Evolutionary conservation across 2,797 vertebrate species (phyloP), one percentile per base, ranked within the genome.

Genomic region (Miichthys miiuy): DNA sequence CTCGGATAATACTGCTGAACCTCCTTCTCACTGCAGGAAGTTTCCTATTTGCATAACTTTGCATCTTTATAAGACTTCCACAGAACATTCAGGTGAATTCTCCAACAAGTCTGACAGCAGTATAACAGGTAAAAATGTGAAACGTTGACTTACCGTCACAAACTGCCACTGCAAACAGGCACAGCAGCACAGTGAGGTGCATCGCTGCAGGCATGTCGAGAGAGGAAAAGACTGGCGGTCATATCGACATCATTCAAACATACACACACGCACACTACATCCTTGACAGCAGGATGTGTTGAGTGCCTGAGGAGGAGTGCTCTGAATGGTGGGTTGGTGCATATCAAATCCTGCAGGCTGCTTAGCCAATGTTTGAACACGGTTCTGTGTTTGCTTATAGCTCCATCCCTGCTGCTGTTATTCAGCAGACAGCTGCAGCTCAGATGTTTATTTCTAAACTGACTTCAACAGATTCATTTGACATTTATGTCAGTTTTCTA

Each of bases 211-310:
- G 54, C 89, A 92, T 92, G 88, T 81, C 90, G 83, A 78, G 73
- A 73, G 61, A 81, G 75, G 67, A 83, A 84, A 57, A 51, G 30
- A 21, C 46, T 64, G 46, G 5, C 25, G 11, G 63, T 85, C 83
- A 85, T 69, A 69, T 76, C 47, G 11, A 25, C 27, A 41, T 25
- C 66, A 34, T 41, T 74, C 57, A 76, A 68, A 67, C 46, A 51
- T 64, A 65, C 60, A 54, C 50, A 41, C 38, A 54, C 56, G 14
- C 52, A 25, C 54, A n/a, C 72, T 52, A 90, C 87, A 94, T 94
- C 93, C 92, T 93, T 87, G 80, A 89, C 14, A 90, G 88, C 87
- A 94, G 93, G 93, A 94, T 93, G 86, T 92, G 69, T 3, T 46
- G 62, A 75, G 6, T 18, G 72, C 71, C 66, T 23, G 74, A 81